Evolutionary conservation across 2,797 vertebrate species (phyloP).

Genomic region (Macropus fuliginosus): DNA sequence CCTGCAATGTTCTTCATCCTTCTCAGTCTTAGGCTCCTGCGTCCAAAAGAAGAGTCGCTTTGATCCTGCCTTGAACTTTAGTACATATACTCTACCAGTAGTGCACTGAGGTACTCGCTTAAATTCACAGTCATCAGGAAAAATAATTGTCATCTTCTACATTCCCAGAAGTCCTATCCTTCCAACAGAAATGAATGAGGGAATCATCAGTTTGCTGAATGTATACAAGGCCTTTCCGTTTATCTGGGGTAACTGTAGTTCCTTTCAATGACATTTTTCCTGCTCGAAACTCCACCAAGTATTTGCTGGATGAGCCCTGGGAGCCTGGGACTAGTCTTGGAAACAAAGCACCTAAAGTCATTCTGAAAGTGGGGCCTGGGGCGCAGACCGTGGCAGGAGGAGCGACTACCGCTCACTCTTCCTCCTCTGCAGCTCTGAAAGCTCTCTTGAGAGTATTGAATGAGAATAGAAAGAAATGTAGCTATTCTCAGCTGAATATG

Average conservation of each 20-base stretch:
- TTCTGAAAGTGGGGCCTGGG: too few species aligned
- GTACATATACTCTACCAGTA: slow-evolving; percentile 95
- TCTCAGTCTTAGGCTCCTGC: slow-evolving; percentile 92
- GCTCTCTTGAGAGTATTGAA: background rate
- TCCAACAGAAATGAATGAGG: slow-evolving; percentile 99
- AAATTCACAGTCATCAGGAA: slow-evolving; percentile 98
- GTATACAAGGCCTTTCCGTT: slow-evolving; percentile 95
- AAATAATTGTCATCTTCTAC: slow-evolving; percentile 98
- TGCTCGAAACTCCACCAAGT: slow-evolving; percentile 96
- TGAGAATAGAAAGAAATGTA: background rate
- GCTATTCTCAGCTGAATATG: background rate
- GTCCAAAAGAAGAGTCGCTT: slow-evolving; percentile 99
- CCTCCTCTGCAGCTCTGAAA: background rate
- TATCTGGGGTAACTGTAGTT: slow-evolving; percentile 95
- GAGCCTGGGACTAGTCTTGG: slow-evolving; percentile 95
- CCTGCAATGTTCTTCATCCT: slow-evolving; percentile 93
- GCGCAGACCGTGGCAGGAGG: too few species aligned
- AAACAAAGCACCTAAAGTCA: slow-evolving; percentile 91
- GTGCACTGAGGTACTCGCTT: slow-evolving; percentile 97
- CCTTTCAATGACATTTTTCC: slow-evolving; percentile 97
- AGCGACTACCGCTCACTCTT: too few species aligned
- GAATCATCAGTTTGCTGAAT: slow-evolving; percentile 98
- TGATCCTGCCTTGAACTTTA: slow-evolving; percentile 98
- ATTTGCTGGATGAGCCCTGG: slow-evolving; percentile 95
- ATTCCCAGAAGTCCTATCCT: slow-evolving; percentile 93